Evolutionary conservation across 1,140 invertebrate species (phyloP), one percentile per base, ranked within the genome.

Genomic region (Helicorthomorpha holstii): DNA sequence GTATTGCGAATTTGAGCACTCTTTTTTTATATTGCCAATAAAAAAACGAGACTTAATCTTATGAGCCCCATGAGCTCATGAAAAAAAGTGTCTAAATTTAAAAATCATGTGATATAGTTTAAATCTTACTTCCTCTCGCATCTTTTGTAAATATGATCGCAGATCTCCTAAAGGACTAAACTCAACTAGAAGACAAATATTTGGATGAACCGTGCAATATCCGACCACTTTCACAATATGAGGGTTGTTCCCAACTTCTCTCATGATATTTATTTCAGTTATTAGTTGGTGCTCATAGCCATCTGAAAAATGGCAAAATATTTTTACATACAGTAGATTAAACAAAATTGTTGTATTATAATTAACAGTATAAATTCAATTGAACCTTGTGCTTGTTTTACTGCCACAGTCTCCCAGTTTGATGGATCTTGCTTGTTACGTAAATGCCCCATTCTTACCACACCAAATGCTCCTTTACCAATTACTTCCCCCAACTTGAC

Each of bases 211-310:
- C 41, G 45, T 10, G 51, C 27, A 47, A 26, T 14, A 53, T 21
- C 42, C 26, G 38, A 2, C 22, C 10, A 24, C 44, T 21, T 29
- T 54, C 22, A 34, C 50, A 49, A 49, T 49, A 42, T 48, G 55
- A 2, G 19, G 27, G 12, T 48, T 12, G 41, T 19, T 41, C 7
- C 48, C 48, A 27, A 49, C 48, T 42, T 49, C 24, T 27, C 24
- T 49, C 3, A 49, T 12, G n/a, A 10, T 49, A 42, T 49, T 23
- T 4, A 49, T 49, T 34, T 49, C 48, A 16, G 41, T 4, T 19
- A 49, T 26, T 16, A 49, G 26, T 34, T 49, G 48, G 4, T 27
- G 12, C 25, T 34, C 16, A 34, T 34, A 34, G 16, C 29, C 29
- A 34, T 7, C 29, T 34, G 16, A 7, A 34, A 34, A 16, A n/a